Base-by-base conservation (phyloP, 2,797 vertebrate genomes). In the Glyptemys insculpta region DNA sequence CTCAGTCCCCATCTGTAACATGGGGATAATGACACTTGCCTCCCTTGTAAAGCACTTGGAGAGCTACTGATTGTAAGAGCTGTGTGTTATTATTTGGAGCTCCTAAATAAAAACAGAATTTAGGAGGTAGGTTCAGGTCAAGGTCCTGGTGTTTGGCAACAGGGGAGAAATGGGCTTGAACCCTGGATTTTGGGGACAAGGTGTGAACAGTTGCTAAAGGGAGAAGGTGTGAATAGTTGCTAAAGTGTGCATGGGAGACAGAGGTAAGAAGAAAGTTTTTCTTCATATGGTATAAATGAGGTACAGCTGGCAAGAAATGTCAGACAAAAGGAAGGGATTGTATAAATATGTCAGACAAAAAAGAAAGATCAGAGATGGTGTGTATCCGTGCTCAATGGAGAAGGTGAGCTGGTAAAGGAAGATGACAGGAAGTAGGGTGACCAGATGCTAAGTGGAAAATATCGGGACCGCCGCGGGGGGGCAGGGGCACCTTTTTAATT, bases 201-300 rank as follows among this genome's bases (percentile, higher is more conserved):
- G 1, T 57, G 10, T 25, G 86, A 94, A 41, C 44, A 92, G 57
- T 29, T 27, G 56, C 56, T 29, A 57, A 54, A 54, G 59, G 59
- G 59, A 34, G 16, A 29, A 79, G 0, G 1, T 57, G 10, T 25
- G 86, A 53, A 53, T 7, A 21, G 52, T 23, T 54, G 53, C 31
- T 62, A 34, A 68, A 68, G 6, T 3, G 87, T 90, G 19, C 94
- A 94, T 16, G 16, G 44, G 41, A 1, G 2, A 83, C 31, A 44
- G 5, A 18, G 37, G 21, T 23, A 44, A 74, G 14, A 79, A 91
- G 85, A 27, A 44, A 10, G 41, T 1, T 11, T 27, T 6, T n/a
- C 47, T 83, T 80, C 80, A 19, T 52, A 91, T 57, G 54, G 15
- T 5, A 82, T 0, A 0, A 16, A 14, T 54, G 31, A 65, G 62